Conservation (phyloP, 2,113 vertebrate genomes). For the Athene cunicularia region DNA sequence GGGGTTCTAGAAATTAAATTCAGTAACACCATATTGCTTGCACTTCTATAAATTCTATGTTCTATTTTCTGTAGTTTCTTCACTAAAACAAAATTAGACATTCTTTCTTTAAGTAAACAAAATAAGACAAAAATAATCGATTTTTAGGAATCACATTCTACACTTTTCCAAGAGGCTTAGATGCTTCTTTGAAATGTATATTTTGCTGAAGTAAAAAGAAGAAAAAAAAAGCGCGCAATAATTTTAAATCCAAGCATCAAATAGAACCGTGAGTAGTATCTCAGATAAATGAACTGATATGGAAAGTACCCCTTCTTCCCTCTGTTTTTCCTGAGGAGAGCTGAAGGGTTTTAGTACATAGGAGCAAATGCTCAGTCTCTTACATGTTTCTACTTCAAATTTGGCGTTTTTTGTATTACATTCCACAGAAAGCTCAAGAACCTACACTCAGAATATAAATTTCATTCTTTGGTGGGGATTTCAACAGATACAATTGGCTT, state of each 20-base stretch:
- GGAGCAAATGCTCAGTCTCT: background rate
- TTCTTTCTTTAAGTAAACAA: background rate
- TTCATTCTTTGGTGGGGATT: background rate
- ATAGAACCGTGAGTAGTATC: background rate
- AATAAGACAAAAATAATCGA: background rate
- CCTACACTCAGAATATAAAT: background rate
- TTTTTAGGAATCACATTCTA: background rate
- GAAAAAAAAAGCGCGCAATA: background rate
- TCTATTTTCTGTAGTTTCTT: background rate
- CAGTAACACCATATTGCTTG: background rate
- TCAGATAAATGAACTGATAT: background rate
- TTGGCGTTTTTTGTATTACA: background rate
- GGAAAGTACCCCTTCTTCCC: background rate
- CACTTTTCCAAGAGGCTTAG: background rate
- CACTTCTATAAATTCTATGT: background rate
- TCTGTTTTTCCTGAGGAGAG: background rate
- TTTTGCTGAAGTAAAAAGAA: background rate
- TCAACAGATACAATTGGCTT: background rate
- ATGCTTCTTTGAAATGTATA: background rate
- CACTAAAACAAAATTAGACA: background rate
- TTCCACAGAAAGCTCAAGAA: background rate
- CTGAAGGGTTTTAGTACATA: background rate
- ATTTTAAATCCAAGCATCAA: background rate
- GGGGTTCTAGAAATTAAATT: background rate
- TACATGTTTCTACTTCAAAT: background rate